Percentiles rank a stretch among this genome's conserved stretches.
Conservation (phyloP, 2,888 invertebrate species). For the Palloptera scutellata region DNA sequence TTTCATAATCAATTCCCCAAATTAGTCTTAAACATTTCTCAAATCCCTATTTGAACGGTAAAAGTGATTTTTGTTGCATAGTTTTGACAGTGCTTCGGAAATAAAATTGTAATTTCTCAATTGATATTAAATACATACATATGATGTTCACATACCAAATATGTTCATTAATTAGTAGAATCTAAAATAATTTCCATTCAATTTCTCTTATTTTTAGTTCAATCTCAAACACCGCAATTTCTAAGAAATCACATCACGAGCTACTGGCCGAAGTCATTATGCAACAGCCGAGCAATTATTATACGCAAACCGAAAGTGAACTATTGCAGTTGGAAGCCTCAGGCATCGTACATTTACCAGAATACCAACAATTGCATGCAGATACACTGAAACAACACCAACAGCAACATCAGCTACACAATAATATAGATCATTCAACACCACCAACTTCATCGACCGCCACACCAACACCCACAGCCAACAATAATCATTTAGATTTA, state of each 20-base stretch:
- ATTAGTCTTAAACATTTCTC: too few species aligned
- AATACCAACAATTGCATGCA: constrained; percentile 44
- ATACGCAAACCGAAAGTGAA: constrained; percentile 62
- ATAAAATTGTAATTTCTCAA: too few species aligned
- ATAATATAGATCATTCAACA: constrained; percentile 29
- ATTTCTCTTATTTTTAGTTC: neutral
- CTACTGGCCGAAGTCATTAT: constrained; percentile 47
- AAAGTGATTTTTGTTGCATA: too few species aligned
- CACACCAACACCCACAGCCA: constrained; percentile 41
- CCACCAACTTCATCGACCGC: constrained; percentile 34
- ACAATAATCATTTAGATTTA: constrained; percentile 47
- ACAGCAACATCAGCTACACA: constrained; percentile 22
- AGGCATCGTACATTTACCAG: constrained; percentile 45
- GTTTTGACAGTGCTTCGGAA: too few species aligned
- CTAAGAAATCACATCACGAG: constrained; percentile 43
- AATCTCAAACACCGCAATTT: constrained; percentile 16
- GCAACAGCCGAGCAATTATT: constrained; percentile 60
- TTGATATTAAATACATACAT: too few species aligned
- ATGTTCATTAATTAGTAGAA: too few species aligned
- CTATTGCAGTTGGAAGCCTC: constrained; percentile 58
- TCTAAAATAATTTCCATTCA: too few species aligned
- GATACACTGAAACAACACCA: constrained; percentile 38
- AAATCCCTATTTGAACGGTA: too few species aligned
- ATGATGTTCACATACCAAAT: too few species aligned
- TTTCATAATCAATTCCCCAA: too few species aligned